Evolutionary conservation across 2,888 invertebrate genomes (phyloP), one percentile per base, ranked within the genome.

Genomic region (Carabus problematicus): DNA sequence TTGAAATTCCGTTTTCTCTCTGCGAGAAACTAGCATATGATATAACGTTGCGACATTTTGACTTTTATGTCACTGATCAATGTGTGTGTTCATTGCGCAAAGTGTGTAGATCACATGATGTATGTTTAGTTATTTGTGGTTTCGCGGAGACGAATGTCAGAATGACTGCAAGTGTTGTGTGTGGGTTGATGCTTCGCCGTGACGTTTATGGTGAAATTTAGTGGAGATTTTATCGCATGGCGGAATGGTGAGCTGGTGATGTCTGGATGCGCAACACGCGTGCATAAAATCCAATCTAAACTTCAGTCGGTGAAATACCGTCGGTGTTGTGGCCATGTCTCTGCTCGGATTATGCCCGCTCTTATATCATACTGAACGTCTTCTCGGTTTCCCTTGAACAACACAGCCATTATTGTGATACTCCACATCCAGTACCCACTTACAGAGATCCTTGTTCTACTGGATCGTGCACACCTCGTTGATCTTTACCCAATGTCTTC

Each of bases 211-310:
- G 67, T 49, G 41, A 45, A 67, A 67, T 59, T 67, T 67, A 67
- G 67, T 67, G 67, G 67, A 67, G 67, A 67, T 67, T 67, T 67
- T 67, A 67, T 67, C 60, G 67, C 54, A 60, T 67, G 49, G 52
- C 52, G 60, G 18, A 11, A 52, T 52, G 52, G 11, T 52, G 29
- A 43, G 40, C 40, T 14, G 40, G 42, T 19, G 14, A 52, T 45
- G 42, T 52, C 60, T 42, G 41, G 41, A 18, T 58, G 66, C 58
- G 62, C 52, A n/a, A 40, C 62, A 47, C 61, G 61, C 68, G 45
- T 68, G 60, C 69, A 81, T 78, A 79, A 81, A 82, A 82, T 82
- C 81, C 80, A 82, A 82, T 82, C 81, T 82, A 82, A 82, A 82
- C 82, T 82, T 82, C 82, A 81, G 73, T 79, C 76, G 42, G 69